Base-by-base conservation (phyloP, 92 coral and sea anemone genomes). In the Metridium senile region DNA sequence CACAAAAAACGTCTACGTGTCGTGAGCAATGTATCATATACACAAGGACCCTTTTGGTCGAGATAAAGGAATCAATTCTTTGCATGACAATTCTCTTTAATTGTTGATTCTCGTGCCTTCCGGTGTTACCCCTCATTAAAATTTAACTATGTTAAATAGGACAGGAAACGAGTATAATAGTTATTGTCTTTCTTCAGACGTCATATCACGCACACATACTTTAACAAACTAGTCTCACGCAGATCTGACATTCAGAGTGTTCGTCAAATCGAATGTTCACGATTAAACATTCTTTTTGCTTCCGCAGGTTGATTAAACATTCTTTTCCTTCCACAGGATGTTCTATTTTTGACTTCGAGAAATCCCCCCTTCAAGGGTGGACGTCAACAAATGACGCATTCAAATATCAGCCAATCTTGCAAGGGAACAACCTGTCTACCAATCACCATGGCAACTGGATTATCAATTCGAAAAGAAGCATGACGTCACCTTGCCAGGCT, bases 391-490 rank as follows among this genome's bases (percentile, higher is more conserved):
- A 89, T 4, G 63, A 72, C 34, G 93, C 93, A 9, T 88, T 88
- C 72, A 49, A 26, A 53, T 64, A 75, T 33, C 89, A 84, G 61
- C 93, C 93, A 51, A 66, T 79, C 61, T 74, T 75, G 70, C 80
- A 79, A 13, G 79, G 68, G 9, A 51, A 58, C 29, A 27, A 18
- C 49, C 57, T 61, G 26, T 33, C 59, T 9, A 20, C 63, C 45
- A 77, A 75, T 46, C 81, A 84, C 89, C 79, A 75, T 68, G 93
- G 85, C 51, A 84, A 84, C 80, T 80, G 89, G 89, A 20, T 62
- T 63, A 72, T 82, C 45, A 79, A 76, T 64, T 51, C 90, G 33
- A 43, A 66, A 43, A 76, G 71, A 1, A 81, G 81, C 46, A 85
- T 76, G 46, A 86, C 86, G 62, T 74, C 90, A 73, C 90, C 90